Evolutionary conservation across 2,797 vertebrate species (phyloP).

Genomic region (Helicolenus hilgendorfi): DNA sequence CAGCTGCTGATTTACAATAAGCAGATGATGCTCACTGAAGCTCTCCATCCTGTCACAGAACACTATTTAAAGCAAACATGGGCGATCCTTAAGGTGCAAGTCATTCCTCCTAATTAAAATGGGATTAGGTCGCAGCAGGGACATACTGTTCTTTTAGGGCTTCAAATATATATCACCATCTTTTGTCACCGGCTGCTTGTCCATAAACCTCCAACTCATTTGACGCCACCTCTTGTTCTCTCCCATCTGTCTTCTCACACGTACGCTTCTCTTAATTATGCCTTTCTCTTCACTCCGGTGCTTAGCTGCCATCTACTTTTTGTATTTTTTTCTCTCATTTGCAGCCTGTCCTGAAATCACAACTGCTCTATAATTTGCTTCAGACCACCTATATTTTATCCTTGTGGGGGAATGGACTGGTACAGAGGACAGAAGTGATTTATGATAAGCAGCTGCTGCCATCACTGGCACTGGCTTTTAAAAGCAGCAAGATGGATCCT

Average conservation of each 20-base stretch:
- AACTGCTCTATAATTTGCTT: slow-evolving; percentile 35
- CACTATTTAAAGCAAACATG: slow-evolving; percentile 36
- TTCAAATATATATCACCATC: slow-evolving; percentile 31
- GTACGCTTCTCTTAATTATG: slow-evolving; percentile 38
- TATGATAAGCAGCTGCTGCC: slow-evolving; percentile 67
- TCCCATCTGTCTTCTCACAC: slow-evolving; percentile 41
- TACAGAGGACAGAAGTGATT: slow-evolving; percentile 46
- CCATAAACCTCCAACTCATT: slow-evolving; percentile 27
- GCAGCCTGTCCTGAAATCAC: slow-evolving; percentile 34
- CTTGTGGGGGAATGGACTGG: slow-evolving; percentile 21
- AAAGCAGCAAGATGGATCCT: slow-evolving; percentile 23
- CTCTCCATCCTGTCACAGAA: slow-evolving; percentile 7
- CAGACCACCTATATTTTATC: slow-evolving; percentile 22
- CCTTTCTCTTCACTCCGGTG: slow-evolving; percentile 10
- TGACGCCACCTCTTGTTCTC: slow-evolving; percentile 21
- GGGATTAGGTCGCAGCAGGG: slow-evolving; percentile 3
- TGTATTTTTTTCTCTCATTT: slow-evolving; percentile 5
- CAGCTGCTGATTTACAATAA: slow-evolving; percentile 18
- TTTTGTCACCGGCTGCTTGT: slow-evolving; percentile 20
- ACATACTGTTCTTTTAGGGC: slow-evolving; percentile 6
- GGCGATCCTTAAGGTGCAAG: background rate
- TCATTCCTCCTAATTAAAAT: slow-evolving; percentile 38
- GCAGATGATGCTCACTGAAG: background rate
- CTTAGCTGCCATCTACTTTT: slow-evolving; percentile 1
- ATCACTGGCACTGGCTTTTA: slow-evolving; percentile 27